Percentiles rank a stretch among this genome's conserved stretches.
Evolutionary conservation across 2,888 invertebrate species (phyloP).

Genomic region (Polia nebulosa): DNA sequence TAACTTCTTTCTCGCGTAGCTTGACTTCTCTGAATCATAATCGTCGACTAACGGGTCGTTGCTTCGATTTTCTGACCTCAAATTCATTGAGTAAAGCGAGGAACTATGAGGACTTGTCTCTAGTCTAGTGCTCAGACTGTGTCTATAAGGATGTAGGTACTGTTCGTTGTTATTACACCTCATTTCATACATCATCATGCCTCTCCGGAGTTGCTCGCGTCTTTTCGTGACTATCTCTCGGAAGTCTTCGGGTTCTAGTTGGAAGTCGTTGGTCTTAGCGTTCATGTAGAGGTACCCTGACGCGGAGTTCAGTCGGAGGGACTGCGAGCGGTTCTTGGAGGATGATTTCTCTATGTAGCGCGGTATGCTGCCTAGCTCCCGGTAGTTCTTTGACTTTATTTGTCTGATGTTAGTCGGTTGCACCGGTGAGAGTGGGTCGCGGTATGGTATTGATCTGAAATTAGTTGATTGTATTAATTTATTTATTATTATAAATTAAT

Average conservation of each 20-base stretch:
- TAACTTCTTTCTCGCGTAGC: slow-evolving; percentile 86
- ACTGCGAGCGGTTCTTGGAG: slow-evolving; percentile 82
- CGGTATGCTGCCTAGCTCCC: slow-evolving; percentile 81
- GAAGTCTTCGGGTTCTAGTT: slow-evolving; percentile 87
- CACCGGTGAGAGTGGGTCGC: slow-evolving; percentile 87
- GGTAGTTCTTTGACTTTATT: slow-evolving; percentile 81
- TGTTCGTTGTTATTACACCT: slow-evolving; percentile 81
- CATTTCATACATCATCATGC: slow-evolving; percentile 84
- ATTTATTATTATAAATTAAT: too few species aligned
- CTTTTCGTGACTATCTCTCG: slow-evolving; percentile 86
- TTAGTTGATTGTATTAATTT: too few species aligned
- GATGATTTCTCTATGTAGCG: slow-evolving; percentile 87
- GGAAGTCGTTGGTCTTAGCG: slow-evolving; percentile 87
- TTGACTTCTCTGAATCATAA: slow-evolving; percentile 87
- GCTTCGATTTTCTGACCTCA: slow-evolving; percentile 83
- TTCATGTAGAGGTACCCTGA: slow-evolving; percentile 90
- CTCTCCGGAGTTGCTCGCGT: slow-evolving; percentile 84
- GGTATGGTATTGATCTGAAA: slow-evolving; percentile 84
- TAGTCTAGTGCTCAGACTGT: slow-evolving; percentile 76
- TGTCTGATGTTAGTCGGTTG: slow-evolving; percentile 85
- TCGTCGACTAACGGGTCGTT: slow-evolving; percentile 88
- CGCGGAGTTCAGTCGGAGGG: slow-evolving; percentile 86
- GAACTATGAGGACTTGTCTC: slow-evolving; percentile 83
- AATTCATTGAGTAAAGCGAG: slow-evolving; percentile 84
- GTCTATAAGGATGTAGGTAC: slow-evolving; percentile 78